phyloP scores from a whole-genome alignment of 2,797 vertebrate species.

The Paedocypris micromegethes region DNA sequence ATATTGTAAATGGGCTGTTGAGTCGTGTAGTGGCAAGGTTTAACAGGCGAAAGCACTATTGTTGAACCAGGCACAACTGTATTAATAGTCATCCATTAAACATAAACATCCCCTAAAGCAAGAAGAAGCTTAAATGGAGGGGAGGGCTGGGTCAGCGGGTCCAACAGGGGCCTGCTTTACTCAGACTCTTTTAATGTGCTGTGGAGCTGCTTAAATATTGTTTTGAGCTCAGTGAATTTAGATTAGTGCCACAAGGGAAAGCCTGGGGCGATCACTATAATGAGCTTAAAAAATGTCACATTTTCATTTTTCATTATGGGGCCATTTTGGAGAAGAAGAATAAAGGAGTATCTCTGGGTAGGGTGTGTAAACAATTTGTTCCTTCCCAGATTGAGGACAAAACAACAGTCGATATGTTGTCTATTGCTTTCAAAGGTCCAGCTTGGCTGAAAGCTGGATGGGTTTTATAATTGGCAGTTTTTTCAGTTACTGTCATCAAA shows the following conservation, averaged over 20 bases:
- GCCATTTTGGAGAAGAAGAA: constrained; percentile 39
- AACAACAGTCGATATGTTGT: constrained; percentile 24
- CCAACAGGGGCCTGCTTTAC: constrained; percentile 57
- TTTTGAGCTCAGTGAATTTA: constrained; percentile 72
- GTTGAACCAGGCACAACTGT: constrained; percentile 52
- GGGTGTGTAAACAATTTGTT: constrained; percentile 30
- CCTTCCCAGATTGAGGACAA: constrained; percentile 25
- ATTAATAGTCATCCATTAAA: constrained; percentile 66
- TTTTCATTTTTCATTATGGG: constrained; percentile 50
- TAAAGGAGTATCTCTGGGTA: constrained; percentile 37
- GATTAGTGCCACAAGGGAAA: constrained; percentile 62
- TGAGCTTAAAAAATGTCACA: constrained; percentile 57
- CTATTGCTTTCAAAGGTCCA: background rate
- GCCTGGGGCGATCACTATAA: constrained; percentile 62
- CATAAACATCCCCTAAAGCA: constrained; percentile 69
- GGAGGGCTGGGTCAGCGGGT: constrained; percentile 58
- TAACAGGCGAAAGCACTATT: constrained; percentile 45
- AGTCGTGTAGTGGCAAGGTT: constrained; percentile 27
- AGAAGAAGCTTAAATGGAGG: constrained; percentile 66
- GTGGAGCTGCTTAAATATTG: constrained; percentile 66
- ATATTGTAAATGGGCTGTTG: constrained; percentile 31
- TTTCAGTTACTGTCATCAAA: too few species aligned
- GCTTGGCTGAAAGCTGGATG: too few species aligned
- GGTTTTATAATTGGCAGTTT: background rate
- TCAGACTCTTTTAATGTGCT: constrained; percentile 60